Conservation (phyloP, 2,797 vertebrate species). For the Lophura swinhoii region DNA sequence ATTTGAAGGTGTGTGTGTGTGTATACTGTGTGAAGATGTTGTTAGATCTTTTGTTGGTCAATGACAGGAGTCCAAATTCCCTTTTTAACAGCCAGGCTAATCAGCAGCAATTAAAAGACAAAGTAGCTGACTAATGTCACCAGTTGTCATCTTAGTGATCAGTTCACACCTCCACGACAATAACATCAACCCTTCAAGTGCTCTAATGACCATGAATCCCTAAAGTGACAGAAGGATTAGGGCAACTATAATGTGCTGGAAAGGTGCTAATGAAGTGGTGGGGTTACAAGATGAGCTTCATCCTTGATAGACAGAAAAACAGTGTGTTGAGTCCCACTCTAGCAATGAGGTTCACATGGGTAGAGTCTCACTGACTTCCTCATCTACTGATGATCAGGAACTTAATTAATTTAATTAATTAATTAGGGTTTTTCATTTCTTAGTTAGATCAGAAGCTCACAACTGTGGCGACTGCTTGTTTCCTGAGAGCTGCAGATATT, state of each 20-base stretch:
- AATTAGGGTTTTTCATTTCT: conserved; percentile 14
- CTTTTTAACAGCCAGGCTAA: conserved; percentile 62
- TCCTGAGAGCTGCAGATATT: neutral
- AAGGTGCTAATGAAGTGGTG: conserved; percentile 78
- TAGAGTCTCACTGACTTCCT: neutral
- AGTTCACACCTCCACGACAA: conserved; percentile 87
- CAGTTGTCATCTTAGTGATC: conserved; percentile 90
- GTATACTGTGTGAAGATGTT: neutral
- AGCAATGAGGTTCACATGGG: neutral
- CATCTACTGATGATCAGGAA: conserved; percentile 8
- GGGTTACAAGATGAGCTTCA: conserved; percentile 44
- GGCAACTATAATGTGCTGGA: conserved; percentile 71
- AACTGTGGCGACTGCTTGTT: neutral
- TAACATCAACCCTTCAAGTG: conserved; percentile 84
- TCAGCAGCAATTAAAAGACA: conserved; percentile 89
- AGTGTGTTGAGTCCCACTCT: neutral
- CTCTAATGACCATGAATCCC: conserved; percentile 88
- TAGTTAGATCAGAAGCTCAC: neutral
- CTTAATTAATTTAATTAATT: conserved; percentile 52
- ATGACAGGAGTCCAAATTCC: conserved; percentile 49
- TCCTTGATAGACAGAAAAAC: conserved; percentile 13
- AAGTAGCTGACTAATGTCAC: conserved; percentile 90
- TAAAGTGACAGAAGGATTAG: conserved; percentile 79
- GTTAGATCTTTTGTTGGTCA: neutral
- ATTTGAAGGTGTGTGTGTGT: neutral